Evolutionary conservation across 2,888 invertebrate genomes (phyloP), one percentile per base, ranked within the genome.

Genomic region (Ormyrus nitidulus): DNA sequence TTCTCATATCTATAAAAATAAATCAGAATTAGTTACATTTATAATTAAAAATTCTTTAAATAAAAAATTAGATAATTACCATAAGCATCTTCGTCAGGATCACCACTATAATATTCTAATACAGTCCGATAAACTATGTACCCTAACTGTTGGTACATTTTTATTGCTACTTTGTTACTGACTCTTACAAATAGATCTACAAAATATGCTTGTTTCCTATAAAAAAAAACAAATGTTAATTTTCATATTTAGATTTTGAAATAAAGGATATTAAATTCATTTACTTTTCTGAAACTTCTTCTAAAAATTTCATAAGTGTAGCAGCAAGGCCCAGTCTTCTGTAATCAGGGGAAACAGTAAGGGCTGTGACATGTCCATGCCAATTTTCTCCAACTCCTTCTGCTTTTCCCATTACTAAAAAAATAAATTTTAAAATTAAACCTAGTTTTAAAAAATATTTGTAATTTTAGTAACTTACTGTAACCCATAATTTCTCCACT

Each of bases 361-460:
- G 92, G 2, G 99, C 99, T 62, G 99, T 99, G 9, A 99, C 99
- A 92, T 99, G 99, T 0, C 99, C 99, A 92, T 99, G 99, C 98
- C 98, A 99, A 88, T 98, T 96, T 85, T 98, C 98, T 71, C 96
- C 95, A 84, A 94, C 94, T 0, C 99, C 99, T 92, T 99, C 99
- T 0, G 98, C 97, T 92, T 99, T 99, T 56, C 99, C 99, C 99
- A 99, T 99, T 74, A 99, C 98, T 99, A 93, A 91, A 46, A 34
- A 34, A 34, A 34, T 34, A 4, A 65, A 58, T 53, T 49, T 54
- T 44, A 49, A 11, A 34, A 34, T 34, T 34, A 34, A 34, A 34
- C 34, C 4, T 34, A 34, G 34, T 4, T 34, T 34, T 34, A 34
- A 34, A 34, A 34, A 34, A 34, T 34, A 34, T 34, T 34, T 34